Evolutionary conservation across 2,113 vertebrate genomes (phyloP), one percentile per base, ranked within the genome.

Genomic region (Pachypanchax playfairii): DNA sequence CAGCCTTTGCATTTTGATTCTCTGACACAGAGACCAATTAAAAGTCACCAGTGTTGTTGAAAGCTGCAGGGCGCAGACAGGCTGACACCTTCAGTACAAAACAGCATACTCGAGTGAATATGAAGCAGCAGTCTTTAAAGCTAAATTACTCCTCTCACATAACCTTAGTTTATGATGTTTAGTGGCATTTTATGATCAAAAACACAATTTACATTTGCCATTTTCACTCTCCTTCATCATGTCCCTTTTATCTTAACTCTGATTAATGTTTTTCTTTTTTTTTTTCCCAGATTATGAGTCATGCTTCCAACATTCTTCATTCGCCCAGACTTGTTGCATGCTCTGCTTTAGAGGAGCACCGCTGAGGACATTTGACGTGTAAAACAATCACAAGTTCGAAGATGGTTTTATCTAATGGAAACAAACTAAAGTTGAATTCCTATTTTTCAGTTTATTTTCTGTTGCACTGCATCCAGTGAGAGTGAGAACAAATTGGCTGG

Each of bases 11-110:
- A 81, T 87, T 84, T 72, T 66, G 73, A 86, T 84, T 80, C 60
- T 54, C 49, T 61, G 71, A 82, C 60, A 70, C 67, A 65, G 74
- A 77, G 73, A 75, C 85, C 85, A 86, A 89, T 88, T 87, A 85
- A 76, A 75, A 77, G 69, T 80, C 75, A 63, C 57, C 61, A 25
- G 49, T 65, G 77, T 78, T 73, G 73, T 76, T 57, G 59, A 26
- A 61, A 59, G 78, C 86, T 85, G 70, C 73, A 70, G 85, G 85
- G 85, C 69, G 76, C 66, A 74, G 77, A 70, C 67, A 70, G 65
- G 67, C 75, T 71, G 81, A 78, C 86, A 74, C 39, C 51, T 63
- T 53, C 44, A 12, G 47, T 31, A 62, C 64, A 56, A 77, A 75
- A 70, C 78, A 77, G 31, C 15, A 64, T 31, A 64, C 56, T 70